Percentiles rank a stretch among this genome's conserved stretches.
Conservation (phyloP, 2,888 invertebrate genomes). For the Galerucella calmariensis region DNA sequence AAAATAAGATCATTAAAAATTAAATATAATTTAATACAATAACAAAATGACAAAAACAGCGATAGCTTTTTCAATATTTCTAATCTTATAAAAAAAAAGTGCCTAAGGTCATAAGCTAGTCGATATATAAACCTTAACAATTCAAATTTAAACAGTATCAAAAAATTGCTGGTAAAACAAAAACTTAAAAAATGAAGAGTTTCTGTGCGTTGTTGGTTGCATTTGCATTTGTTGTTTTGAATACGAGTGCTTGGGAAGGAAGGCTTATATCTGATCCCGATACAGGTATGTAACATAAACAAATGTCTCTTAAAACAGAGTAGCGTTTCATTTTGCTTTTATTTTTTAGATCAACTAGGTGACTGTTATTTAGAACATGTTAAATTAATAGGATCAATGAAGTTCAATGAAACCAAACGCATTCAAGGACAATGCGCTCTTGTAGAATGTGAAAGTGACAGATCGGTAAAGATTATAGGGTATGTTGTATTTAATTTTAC, state of each 20-base stretch:
- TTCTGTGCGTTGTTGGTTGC: not conserved
- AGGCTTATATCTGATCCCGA: slow-evolving; percentile 23
- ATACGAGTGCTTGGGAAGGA: slow-evolving; percentile 27
- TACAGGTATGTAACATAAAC: slow-evolving; percentile 23
- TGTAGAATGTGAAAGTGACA: slow-evolving; percentile 22
- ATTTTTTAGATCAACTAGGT: slow-evolving; percentile 25
- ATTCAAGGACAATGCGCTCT: slow-evolving; percentile 29
- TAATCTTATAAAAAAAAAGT: not conserved
- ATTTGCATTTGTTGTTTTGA: slow-evolving; percentile 21
- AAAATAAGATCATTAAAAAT: not conserved
- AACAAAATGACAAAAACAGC: too few species aligned
- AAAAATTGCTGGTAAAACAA: not conserved
- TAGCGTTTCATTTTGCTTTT: not conserved
- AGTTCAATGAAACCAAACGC: slow-evolving; percentile 29
- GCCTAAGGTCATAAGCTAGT: not conserved
- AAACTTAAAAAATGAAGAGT: not conserved
- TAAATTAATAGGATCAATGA: slow-evolving; percentile 23
- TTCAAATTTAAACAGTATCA: not conserved
- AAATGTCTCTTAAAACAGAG: too few species aligned
- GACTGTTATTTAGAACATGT: slow-evolving; percentile 19
- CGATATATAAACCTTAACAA: not conserved
- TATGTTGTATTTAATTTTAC: slow-evolving; percentile 19
- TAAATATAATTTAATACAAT: too few species aligned
- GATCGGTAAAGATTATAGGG: slow-evolving; percentile 27
- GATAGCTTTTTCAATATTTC: not conserved